Base-by-base conservation (phyloP, 2,113 vertebrate species). In the Alligator mississippiensis region DNA sequence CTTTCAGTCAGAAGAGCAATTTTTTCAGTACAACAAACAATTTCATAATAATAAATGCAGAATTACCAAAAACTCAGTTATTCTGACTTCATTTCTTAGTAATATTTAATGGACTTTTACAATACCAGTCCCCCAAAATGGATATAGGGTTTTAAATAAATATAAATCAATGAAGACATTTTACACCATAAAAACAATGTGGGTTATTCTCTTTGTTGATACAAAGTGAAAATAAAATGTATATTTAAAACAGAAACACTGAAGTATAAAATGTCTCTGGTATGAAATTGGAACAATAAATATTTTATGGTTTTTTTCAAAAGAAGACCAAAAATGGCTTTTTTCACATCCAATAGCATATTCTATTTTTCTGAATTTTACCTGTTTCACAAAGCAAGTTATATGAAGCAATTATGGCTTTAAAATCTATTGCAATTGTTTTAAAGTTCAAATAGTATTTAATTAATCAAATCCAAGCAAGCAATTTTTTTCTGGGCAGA, bases 61-160 rank as follows among this genome's bases (percentile, higher is more conserved):
- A 91, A 82, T 84, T 54, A 93, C 24, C 14, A 89, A 80, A 38
- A 86, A 70, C 68, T 34, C 47, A 47, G 0, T 6, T 27, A 77
- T 47, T 68, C 2, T 9, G 12, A 94, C 85, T 91, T 93, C 0
- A 59, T 89, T 92, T 91, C 15, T 58, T 21, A 91, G 85, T 61
- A 85, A 57, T 70, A 81, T 93, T 90, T 90, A 91, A 58, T 58
- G 59, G 87, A 8, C 10, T 85, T 93, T 87, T 57, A 78, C 88
- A 90, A 68, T 5, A 87, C 4, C 30, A 16, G 47, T 63, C 86
- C 88, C 24, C 16, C 54, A 88, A 76, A 60, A 78, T 4, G 72
- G 1, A 13, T 91, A 6, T 64, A 85, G 17, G 77, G 58, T 78
- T 84, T 10, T 60, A 60, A 82, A 25, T 24, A 63, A 13, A 74